These are phyloP conservation scores for Saccostrea echinata DNA, from an alignment of 1,140 invertebrate genomes.

Conservation along the genomic window DNA sequence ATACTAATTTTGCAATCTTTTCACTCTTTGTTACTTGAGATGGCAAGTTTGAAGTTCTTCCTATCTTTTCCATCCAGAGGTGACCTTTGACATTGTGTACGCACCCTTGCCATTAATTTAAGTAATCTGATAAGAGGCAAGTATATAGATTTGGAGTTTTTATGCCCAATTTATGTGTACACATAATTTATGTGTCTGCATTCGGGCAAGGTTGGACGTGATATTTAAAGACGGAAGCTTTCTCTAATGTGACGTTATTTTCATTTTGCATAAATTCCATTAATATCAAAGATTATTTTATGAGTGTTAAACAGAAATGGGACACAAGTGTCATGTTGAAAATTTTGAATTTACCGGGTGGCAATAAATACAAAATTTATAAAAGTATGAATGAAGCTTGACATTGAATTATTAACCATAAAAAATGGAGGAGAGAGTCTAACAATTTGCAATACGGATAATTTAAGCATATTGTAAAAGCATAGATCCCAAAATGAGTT, in stretches of 20 bases:
- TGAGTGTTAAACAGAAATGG: neutral
- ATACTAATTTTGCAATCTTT: neutral
- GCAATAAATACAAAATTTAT: no score
- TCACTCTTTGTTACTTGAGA: constrained; percentile 17
- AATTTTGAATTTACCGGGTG: no score
- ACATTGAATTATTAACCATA: no score
- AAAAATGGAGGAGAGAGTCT: no score
- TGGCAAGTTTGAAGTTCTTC: neutral
- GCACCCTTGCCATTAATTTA: constrained; percentile 11
- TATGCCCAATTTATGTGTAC: neutral
- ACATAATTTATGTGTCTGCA: constrained; percentile 27
- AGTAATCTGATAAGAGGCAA: constrained; percentile 8
- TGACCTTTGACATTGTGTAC: constrained; percentile 13
- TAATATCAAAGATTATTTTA: neutral
- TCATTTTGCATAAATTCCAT: neutral
- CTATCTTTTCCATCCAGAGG: neutral
- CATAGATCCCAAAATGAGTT: no score
- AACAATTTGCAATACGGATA: no score
- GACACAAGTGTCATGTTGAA: no score
- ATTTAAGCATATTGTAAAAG: no score
- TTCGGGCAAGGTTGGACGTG: neutral
- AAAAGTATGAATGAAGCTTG: no score
- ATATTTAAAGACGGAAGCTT: neutral
- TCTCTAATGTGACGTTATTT: neutral
- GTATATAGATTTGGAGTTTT: constrained; percentile 10